Percentiles rank a stretch among this genome's conserved stretches.
Evolutionary conservation across 2,888 invertebrate genomes (phyloP).

Genomic region (Lomographa bimaculata): DNA sequence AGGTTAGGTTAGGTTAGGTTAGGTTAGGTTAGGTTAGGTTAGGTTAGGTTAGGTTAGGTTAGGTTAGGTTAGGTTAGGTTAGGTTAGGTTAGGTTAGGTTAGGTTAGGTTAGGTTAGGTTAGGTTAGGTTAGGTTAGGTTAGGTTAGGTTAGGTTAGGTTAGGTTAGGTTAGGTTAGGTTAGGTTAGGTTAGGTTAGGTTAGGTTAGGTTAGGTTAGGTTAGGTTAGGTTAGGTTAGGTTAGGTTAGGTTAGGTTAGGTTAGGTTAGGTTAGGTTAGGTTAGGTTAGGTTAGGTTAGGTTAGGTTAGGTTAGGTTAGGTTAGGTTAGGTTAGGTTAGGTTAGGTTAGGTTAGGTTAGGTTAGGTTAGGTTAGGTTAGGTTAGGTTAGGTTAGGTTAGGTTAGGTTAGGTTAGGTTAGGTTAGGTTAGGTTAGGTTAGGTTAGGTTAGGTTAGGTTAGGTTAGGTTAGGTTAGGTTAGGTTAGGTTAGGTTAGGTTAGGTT

Average conservation of each 20-base stretch:
- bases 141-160: constrained; percentile 1
- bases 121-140: constrained; percentile 1
- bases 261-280: constrained; percentile 3
- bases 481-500: too few relatives aligned
- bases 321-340: too few relatives aligned
- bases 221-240: constrained; percentile 1
- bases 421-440: too few relatives aligned
- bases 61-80: constrained; percentile 1
- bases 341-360: too few relatives aligned
- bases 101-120: constrained; percentile 1
- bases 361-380: too few relatives aligned
- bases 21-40: constrained; percentile 1
- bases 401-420: too few relatives aligned
- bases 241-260: constrained; percentile 3
- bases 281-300: constrained; percentile 2
- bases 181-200: constrained; percentile 3
- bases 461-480: too few relatives aligned
- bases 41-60: constrained; percentile 1
- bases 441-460: too few relatives aligned
- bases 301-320: too few relatives aligned
- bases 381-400: too few relatives aligned
- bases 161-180: constrained; percentile 3
- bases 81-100: constrained; percentile 1
- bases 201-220: constrained; percentile 2
- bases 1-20: not conserved